phyloP scores from a whole-genome alignment of 2,113 vertebrate species.

The Peromyscus polionotus region DNA sequence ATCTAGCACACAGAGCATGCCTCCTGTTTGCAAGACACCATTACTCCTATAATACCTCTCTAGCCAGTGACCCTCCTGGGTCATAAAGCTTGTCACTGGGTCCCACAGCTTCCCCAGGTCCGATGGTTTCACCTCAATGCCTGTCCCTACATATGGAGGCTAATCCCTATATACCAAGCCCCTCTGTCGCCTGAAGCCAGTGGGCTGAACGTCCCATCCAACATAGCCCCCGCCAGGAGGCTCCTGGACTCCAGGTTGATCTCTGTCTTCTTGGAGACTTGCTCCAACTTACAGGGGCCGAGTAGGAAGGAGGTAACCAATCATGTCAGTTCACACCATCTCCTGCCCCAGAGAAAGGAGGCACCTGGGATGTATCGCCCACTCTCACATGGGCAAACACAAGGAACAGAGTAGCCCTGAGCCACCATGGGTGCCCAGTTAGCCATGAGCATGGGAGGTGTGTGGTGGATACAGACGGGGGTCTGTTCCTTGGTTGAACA shows the following conservation, averaged over 20 bases:
- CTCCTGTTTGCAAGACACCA: fast-evolving
- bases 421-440: neutral
- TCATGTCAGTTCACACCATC: fast-evolving
- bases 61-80: neutral
- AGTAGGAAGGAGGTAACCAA: neutral
- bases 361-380: fast-evolving
- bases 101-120: fast-evolving
- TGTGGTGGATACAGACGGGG: fast-evolving
- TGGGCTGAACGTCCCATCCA: neutral
- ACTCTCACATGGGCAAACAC: fast-evolving
- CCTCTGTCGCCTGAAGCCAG: neutral
- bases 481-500: neutral
- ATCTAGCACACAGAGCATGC: fast-evolving
- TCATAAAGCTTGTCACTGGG: neutral
- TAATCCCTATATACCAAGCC: neutral
- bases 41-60: neutral
- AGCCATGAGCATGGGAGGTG: fast-evolving
- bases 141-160: neutral
- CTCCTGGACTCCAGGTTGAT: neutral
- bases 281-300: neutral
- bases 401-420: neutral
- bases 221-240: no score
- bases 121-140: neutral
- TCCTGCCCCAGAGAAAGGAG: neutral
- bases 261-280: neutral